phyloP scores from a whole-genome alignment of 2,113 vertebrate genomes.

The Myotis lucifugus region DNA sequence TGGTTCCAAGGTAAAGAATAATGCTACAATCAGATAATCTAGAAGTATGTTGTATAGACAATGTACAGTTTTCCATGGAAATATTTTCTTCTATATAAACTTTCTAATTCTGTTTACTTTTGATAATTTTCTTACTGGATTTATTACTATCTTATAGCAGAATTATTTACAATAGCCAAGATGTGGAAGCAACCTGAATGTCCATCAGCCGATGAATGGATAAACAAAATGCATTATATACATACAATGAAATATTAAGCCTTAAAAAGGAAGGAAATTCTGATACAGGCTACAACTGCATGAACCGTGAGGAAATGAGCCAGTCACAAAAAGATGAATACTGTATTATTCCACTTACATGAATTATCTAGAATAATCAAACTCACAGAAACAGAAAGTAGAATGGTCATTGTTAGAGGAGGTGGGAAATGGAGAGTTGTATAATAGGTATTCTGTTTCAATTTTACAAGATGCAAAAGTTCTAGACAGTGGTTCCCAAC shows the following conservation, averaged over 20 bases:
- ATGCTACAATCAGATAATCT: neutral
- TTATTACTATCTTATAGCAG: neutral
- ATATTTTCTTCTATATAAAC: neutral
- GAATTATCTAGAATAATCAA: neutral
- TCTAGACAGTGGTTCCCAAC: neutral
- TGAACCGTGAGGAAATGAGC: neutral
- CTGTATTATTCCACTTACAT: neutral
- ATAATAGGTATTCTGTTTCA: neutral
- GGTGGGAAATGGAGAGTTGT: neutral
- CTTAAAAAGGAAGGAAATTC: constrained; percentile 5
- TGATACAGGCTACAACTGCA: neutral
- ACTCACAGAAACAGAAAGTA: neutral
- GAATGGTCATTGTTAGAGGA: neutral
- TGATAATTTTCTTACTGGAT: constrained; percentile 24
- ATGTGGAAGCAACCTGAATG: neutral
- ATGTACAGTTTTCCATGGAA: neutral
- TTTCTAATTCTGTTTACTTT: constrained; percentile 39
- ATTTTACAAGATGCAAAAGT: neutral
- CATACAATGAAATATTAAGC: neutral
- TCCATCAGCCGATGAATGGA: neutral
- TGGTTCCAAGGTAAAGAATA: neutral
- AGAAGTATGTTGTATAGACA: neutral
- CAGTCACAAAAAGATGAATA: neutral
- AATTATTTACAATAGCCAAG: neutral
- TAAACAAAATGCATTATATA: neutral